Evolutionary conservation across 1,140 invertebrate genomes (phyloP), one percentile per base, ranked within the genome.

Genomic region (Zaprionus nigranus): DNA sequence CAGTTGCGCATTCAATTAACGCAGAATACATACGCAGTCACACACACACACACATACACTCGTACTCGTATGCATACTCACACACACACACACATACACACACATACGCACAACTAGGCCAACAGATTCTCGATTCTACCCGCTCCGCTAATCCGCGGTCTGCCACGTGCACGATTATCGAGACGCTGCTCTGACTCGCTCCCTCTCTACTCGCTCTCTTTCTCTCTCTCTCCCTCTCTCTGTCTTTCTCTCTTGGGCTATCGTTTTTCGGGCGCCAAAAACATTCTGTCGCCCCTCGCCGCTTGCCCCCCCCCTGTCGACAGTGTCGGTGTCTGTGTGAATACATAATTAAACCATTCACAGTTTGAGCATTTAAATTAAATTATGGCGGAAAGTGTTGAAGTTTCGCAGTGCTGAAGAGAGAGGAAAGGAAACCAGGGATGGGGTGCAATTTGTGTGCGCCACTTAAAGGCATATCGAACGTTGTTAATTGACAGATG

Each of bases 1-100:
- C 83, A 86, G 83, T 86, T 86, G 80, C 84, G 83, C 83, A 86
- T 88, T 90, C 86, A 85, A 86, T 82, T 86, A 86, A 88, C 83
- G 77, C 73, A 83, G 51, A 71, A 66, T 51, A 49, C 49, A 61
- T 38, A 54, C 43, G 51, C 58, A 49, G 15, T 65, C 66, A 90
- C 20, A 71, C 66, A 86, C 28, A 60, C 66, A 90, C 20, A 71
- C 66, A 86, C 28, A 60, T 28, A 54, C 49, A 34, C 30, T 34
- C 3, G 30, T 57, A 66, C 43, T 26, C 24, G 59, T 43, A 59
- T 43, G 40, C 49, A 56, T 15, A 61, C 54, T 43, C 38, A 51
- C 49, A 46, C 43, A 53, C 58, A 51, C 54, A 49, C 36, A 60
- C 46, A 36, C 46, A 53, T n/a, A 40, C 20, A 36, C 53, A 54